Base-by-base conservation (phyloP, 2,113 vertebrate species). In the Lota lota region DNA sequence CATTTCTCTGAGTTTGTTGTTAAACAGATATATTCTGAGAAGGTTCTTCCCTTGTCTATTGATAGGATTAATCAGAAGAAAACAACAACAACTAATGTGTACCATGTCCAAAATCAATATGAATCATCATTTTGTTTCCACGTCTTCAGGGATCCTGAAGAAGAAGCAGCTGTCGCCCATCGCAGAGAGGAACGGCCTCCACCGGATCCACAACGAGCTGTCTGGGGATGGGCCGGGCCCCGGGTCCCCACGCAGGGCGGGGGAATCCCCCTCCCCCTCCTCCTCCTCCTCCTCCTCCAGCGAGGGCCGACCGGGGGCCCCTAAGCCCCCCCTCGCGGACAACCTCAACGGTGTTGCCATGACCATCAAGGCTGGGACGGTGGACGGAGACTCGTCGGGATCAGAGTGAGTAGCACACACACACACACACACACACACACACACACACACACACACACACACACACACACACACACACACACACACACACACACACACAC, bases 301-400 rank as follows among this genome's bases (percentile, higher is more conserved):
- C 0, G 93, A 94, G n/a, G 68, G 91, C 33, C 87, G 82, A 66
- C 72, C 79, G 21, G 11, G 7, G 76, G 64, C 4, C 58, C n/a
- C 88, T 18, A 92, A 91, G 40, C 87, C 90, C 78, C 78, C 81
- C 22, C 81, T 88, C 1, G 91, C 88, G 33, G 94, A 94, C 58
- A 91, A 93, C 80, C 86, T 94, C 33, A 95, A 94, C 0, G 93
- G 94, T 1, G 86, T 94, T 5, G 93, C 94, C 67, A 89, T 95
- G 93, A 94, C 93, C 81, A 93, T 95, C 90, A 93, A 92, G 75
- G 93, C 92, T 0, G 93, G 94, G 86, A 94, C 93, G 0, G 93
- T 94, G 80, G 94, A 96, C 0, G 94, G 95, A 20, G 96, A 98
- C 85, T 98, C 97, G 0, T 98, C 95, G 0, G 95, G 94, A 79